Base-by-base conservation (phyloP, 2,888 invertebrate species). In the Nysson spinosus region DNA sequence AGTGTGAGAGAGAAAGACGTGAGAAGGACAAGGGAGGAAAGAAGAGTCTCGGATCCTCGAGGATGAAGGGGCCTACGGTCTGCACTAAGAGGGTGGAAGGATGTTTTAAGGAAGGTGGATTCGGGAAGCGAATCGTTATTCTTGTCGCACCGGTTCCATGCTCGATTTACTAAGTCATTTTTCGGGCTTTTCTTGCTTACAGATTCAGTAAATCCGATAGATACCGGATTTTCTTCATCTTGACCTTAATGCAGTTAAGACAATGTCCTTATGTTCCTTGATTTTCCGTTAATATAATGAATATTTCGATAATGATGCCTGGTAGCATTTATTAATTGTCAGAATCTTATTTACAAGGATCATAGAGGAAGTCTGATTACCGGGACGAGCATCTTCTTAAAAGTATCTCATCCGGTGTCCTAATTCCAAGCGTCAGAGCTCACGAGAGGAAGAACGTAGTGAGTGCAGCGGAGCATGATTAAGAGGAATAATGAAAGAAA, bases 81-180 rank as follows among this genome's bases (percentile, higher is more conserved):
- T 71, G 65, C 75, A 78, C 79, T 75, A 69, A 77, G 69, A 72
- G 78, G 78, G 76, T 72, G 80, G 80, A 77, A 83, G 82, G 78
- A 83, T 82, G 73, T 84, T 85, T 82, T 81, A 85, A 85, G 83
- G 77, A 84, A 84, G 73, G 75, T 73, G 68, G 57, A 68, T 68
- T 77, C 73, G 76, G 75, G 69, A 73, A 65, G 73, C 56, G 71
- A 80, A 79, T 79, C 71, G 56, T 68, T 68, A 71, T 61, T 71
- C 57, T 55, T 58, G 44, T 28, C 57, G 47, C 49, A 19, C n/a
- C 16, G 22, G 11, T 17, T 12, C 11, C 42, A 56, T 54, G 58
- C 42, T 55, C 37, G 39, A 51, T 54, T 73, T 61, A 16, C 24
- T 11, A 17, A 30, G 17, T 4, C 39, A 9, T 24, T 14, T 3